phyloP scores from a whole-genome alignment of 2,888 invertebrate species.

The Callyntrura sp. region DNA sequence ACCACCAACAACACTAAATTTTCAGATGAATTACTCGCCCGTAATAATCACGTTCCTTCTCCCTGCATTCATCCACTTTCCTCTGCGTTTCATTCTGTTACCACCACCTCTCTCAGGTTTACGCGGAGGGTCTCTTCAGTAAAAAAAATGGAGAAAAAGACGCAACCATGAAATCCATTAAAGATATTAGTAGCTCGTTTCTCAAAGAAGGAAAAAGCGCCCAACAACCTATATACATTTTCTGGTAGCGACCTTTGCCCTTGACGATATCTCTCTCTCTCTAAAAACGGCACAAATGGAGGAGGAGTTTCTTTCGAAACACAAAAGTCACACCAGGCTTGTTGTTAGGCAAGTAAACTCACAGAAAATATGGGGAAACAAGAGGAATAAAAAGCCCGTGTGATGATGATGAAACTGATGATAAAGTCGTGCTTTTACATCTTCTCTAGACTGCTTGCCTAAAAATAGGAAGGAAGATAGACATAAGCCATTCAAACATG shows the following conservation, averaged over 20 bases:
- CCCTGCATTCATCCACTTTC: background rate
- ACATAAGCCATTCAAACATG: background rate
- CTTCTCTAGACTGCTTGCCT: background rate
- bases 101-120: background rate
- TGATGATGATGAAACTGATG: too few relatives aligned
- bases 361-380: too few relatives aligned
- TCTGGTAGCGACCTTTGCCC: conserved; percentile 22
- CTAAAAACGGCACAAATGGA: background rate
- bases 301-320: background rate
- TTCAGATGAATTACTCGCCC: conserved; percentile 20
- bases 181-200: conserved; percentile 30
- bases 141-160: conserved; percentile 7
- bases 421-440: too few relatives aligned
- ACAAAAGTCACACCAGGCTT: conserved; percentile 6
- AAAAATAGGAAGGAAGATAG: conserved; percentile 38
- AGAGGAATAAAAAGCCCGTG: too few relatives aligned
- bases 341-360: too few relatives aligned
- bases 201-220: background rate
- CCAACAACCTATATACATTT: background rate
- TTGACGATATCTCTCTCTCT: too few relatives aligned
- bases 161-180: conserved; percentile 34
- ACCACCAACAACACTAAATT: background rate
- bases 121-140: background rate
- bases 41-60: background rate
- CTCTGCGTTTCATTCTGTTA: background rate